These are phyloP conservation scores for Lordiphosa stackelbergi DNA, from an alignment of 1,140 invertebrate species.

Conservation along the genomic window DNA sequence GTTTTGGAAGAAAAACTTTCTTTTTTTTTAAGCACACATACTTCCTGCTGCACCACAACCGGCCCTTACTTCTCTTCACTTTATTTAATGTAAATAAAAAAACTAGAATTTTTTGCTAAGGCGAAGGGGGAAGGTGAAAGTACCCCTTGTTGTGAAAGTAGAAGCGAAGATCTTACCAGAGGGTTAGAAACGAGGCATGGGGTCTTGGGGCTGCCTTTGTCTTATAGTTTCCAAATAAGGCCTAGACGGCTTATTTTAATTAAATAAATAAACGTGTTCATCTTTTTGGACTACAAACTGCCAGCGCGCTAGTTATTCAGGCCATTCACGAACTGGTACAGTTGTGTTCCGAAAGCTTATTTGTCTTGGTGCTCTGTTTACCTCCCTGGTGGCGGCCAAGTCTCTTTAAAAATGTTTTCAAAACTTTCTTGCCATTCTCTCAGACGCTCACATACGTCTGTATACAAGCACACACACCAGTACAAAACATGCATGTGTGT, in stretches of 20 bases:
- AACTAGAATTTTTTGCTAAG: no score
- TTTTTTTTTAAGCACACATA: no score
- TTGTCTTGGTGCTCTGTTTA: conserved; percentile 11
- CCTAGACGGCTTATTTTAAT: conserved; percentile 28
- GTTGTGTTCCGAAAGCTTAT: conserved; percentile 19
- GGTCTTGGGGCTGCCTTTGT: neutral
- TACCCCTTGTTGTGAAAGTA: no score
- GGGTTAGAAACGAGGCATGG: neutral
- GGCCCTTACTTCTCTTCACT: no score
- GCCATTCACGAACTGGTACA: conserved; percentile 19
- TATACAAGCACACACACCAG: neutral
- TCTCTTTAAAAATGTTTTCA: conserved; percentile 27
- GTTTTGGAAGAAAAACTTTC: no score
- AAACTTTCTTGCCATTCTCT: conserved; percentile 27
- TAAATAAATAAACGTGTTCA: conserved; percentile 29
- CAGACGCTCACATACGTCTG: conserved; percentile 4
- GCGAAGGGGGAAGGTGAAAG: no score
- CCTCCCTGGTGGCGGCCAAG: conserved; percentile 4
- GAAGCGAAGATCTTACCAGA: no score
- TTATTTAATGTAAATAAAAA: no score
- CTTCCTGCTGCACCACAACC: no score
- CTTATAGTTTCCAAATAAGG: conserved; percentile 15
- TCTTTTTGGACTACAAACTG: conserved; percentile 6
- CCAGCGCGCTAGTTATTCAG: neutral
- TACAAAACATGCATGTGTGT: conserved; percentile 3